Base-by-base conservation (phyloP, 2,888 invertebrate species). In the Marronus borbonicus region DNA sequence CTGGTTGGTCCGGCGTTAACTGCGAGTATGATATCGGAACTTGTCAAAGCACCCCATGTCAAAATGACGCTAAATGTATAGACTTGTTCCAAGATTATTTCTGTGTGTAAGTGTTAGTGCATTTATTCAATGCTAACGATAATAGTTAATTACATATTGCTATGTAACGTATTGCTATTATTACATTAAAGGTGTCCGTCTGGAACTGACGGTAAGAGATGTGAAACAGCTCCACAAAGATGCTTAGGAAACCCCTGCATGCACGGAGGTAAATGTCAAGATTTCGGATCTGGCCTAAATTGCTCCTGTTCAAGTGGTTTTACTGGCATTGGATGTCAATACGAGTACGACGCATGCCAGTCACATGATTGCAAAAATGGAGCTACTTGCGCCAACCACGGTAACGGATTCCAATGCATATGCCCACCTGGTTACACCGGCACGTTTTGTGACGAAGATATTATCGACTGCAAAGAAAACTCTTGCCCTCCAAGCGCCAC, bases 181-280 rank as follows among this genome's bases (percentile, higher is more conserved):
- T 76, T 24, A n/a, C 72, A 14, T 74, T 87, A 74, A 83, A 95
- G 94, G 8, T 97, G 97, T 85, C 97, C 97, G 65, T 96, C 96
- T 81, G 98, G 98, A 83, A 98, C 98, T 0, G 98, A 98, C 85
- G 98, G 98, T 10, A 98, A 98, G 88, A 95, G 97, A 87, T 98
- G 98, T 88, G 98, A 98, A 89, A 97, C 97, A 0, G 97, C 98
- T 0, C 98, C 98, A 2, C 97, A 98, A 89, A 93, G 98, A 81
- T 97, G 97, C 86, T 95, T 97, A 79, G 97, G 97, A 36, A 94
- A 94, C 85, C 97, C 97, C 3, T 98, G 98, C 87, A 97, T 97
- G 96, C 98, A 98, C 85, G 96, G 95, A 65, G 98, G 98, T 75
- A 95, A 95, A 86, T 98, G 98, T 84, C 97, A 97, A 89, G 98